A percentile compares a stretch with the other conserved stretches of the same genome.
phyloP scores from a whole-genome alignment of 1,140 invertebrate species.

The Lucilia sericata region DNA sequence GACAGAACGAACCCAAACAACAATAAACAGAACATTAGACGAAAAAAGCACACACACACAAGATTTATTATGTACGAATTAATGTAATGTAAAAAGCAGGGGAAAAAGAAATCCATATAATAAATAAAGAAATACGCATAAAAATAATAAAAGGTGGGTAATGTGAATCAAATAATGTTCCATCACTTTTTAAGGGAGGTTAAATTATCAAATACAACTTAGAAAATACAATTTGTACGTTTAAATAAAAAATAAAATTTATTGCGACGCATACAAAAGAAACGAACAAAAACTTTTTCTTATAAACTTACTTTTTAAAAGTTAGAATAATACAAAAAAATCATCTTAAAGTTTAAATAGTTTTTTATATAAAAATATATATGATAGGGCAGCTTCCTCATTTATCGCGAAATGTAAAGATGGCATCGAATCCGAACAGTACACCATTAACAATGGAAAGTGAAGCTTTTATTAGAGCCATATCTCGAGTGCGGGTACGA shows the following conservation, averaged over 20 bases:
- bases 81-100: not conserved
- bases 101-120: not conserved
- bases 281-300: not conserved
- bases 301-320: not conserved
- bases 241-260: conserved; percentile 1
- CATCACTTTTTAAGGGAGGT: not conserved
- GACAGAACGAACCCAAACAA: not conserved
- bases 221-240: not conserved
- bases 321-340: not conserved
- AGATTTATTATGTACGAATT: conserved; percentile 3
- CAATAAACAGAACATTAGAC: not conserved
- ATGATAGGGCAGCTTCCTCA: conserved; percentile 44
- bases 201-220: not conserved
- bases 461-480: conserved; percentile 79
- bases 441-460: conserved; percentile 79
- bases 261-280: not conserved
- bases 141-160: conserved; percentile 2
- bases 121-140: not conserved
- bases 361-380: not conserved
- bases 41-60: not conserved
- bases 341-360: not conserved
- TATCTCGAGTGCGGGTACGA: conserved; percentile 68
- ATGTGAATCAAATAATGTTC: not conserved
- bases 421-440: conserved; percentile 78
- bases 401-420: conserved; percentile 78